Base-by-base conservation (phyloP, 2,797 vertebrate genomes). In the Zalophus californianus region DNA sequence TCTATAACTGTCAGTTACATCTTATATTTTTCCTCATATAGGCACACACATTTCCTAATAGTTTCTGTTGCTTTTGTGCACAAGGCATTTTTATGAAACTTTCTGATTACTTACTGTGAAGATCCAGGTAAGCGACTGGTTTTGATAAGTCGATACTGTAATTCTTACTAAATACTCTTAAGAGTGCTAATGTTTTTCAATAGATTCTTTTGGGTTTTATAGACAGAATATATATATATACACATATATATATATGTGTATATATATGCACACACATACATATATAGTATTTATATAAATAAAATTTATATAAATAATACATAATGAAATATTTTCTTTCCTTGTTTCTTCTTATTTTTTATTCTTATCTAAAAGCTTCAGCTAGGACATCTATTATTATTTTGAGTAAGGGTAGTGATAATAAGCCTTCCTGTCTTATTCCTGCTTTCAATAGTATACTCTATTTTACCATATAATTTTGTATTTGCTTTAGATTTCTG, bases 271-370 rank as follows among this genome's bases (percentile, higher is more conserved):
- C 41, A 41, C 41, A 41, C 41, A 44, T 8, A 44, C 8, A 44
- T 44, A 44, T 44, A 44, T 44, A 44, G 44, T 44, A 44, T 44
- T 44, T 44, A 44, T 44, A 44, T 52, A 50, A n/a, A 68, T 66
- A 35, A 13, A 32, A 50, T 77, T 5, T 25, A 73, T 44, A 38
- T 13, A 58, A 7, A 38, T 13, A 70, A 7, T 77, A 73, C 50
- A 73, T 14, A 85, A 25, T 92, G 27, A 54, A 78, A 85, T 21
- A 88, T 48, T 96, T 66, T 18, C 80, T 94, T 92, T 64, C 7
- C 79, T 94, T 90, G 68, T 80, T 80, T 90, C 58, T 75, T 85
- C 44, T 38, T 62, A 56, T 84, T 79, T 83, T n/a, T 89, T 87
- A 48, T 50, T 83, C 38, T 78, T 56, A n/a, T 29, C 32, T 83